Evolutionary conservation across 2,888 invertebrate species (phyloP).

Genomic region (Nemurella pictetii): DNA sequence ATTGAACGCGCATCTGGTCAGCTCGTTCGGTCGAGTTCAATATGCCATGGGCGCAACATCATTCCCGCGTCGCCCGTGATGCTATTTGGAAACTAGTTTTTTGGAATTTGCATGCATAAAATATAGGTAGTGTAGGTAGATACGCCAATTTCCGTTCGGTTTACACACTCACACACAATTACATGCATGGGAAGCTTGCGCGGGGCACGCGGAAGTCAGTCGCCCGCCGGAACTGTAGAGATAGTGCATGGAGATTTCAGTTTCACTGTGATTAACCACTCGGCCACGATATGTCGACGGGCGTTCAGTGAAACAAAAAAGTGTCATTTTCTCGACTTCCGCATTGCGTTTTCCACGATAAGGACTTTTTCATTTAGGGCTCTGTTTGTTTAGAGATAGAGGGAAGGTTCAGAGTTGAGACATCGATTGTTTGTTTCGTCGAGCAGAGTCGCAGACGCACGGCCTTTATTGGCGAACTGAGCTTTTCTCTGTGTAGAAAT

Average conservation of each 20-base stretch:
- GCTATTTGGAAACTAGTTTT: background rate
- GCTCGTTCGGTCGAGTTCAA: background rate
- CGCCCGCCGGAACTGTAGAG: background rate
- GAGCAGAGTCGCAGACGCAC: background rate
- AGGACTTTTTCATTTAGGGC: background rate
- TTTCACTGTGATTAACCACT: background rate
- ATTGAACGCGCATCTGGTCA: too few species aligned
- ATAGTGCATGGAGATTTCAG: background rate
- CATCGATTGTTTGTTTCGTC: background rate
- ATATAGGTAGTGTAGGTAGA: background rate
- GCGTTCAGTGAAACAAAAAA: too few species aligned
- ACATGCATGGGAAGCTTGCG: background rate
- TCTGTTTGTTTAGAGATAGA: background rate
- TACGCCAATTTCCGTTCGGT: background rate
- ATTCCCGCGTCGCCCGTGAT: background rate
- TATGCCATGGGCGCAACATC: background rate
- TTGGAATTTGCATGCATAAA: conserved; percentile 22
- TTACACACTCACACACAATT: background rate
- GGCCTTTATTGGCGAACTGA: background rate
- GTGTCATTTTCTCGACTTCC: background rate
- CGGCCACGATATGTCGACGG: background rate
- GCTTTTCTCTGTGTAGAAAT: background rate
- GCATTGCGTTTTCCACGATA: background rate
- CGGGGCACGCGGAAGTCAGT: background rate
- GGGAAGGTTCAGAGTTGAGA: background rate